Conservation (phyloP, 2,888 invertebrate species). For the Globia sparganii region DNA sequence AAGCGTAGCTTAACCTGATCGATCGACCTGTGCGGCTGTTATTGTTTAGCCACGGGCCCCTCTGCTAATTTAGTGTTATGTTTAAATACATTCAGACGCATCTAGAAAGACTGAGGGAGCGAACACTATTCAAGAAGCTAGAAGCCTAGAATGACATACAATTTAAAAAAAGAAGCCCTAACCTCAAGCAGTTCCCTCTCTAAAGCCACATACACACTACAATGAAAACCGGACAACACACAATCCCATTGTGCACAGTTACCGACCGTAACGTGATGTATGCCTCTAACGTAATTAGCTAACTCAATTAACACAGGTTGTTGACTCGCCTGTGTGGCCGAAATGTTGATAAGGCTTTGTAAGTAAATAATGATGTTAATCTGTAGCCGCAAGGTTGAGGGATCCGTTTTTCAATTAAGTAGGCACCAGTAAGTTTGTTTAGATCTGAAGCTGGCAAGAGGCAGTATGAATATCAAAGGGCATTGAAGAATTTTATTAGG, state of each 20-base stretch:
- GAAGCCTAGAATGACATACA: background rate
- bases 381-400: background rate
- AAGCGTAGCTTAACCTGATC: no score
- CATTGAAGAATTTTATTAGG: no score
- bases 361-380: conserved; percentile 11
- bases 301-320: conserved; percentile 63
- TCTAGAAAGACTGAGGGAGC: background rate
- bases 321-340: conserved; percentile 59
- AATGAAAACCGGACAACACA: conserved; percentile 54
- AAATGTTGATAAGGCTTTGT: conserved; percentile 46
- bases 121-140: background rate
- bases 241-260: conserved; percentile 65
- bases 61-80: no score
- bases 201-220: conserved; percentile 35
- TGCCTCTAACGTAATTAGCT: conserved; percentile 61
- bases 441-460: background rate
- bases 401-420: background rate
- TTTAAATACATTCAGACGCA: background rate
- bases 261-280: conserved; percentile 65
- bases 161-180: background rate
- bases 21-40: no score
- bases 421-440: background rate
- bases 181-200: conserved; percentile 1
- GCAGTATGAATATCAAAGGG: background rate
- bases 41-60: no score